These are phyloP conservation scores for Philonicus albiceps DNA, from an alignment of 2,888 invertebrate genomes.

Conservation along the genomic window DNA sequence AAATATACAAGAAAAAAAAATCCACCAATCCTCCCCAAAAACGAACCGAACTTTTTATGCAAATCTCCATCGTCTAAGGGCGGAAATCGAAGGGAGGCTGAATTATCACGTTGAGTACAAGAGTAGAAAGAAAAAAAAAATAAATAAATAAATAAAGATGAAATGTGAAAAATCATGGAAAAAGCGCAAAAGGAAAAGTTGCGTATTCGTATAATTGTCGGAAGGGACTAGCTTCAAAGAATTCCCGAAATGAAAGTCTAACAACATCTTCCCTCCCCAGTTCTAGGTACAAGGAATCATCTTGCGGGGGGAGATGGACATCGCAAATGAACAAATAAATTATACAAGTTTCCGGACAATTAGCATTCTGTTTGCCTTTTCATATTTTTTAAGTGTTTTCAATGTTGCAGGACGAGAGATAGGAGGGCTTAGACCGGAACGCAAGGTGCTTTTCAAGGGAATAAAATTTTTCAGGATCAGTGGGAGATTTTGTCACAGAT, in stretches of 20 bases:
- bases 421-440: background rate
- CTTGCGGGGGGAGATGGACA: conserved; percentile 12
- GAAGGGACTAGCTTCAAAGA: background rate
- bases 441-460: background rate
- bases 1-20: background rate
- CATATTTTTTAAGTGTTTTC: conserved; percentile 25
- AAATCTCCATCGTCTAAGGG: conserved; percentile 9
- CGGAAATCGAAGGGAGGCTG: conserved; percentile 32
- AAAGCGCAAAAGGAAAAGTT: background rate
- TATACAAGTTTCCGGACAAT: conserved; percentile 37
- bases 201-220: conserved; percentile 21
- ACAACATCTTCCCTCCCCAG: background rate
- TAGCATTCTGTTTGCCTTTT: conserved; percentile 35
- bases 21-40: background rate
- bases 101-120: background rate
- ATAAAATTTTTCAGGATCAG: background rate
- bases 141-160: background rate
- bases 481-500: background rate
- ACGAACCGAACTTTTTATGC: conserved; percentile 18
- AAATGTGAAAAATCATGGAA: background rate
- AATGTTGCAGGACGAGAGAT: background rate
- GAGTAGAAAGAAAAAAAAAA: background rate
- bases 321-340: conserved; percentile 36
- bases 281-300: background rate
- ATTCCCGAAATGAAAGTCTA: background rate